A percentile compares a stretch with the other conserved stretches of the same genome.
Evolutionary conservation across 2,113 vertebrate species (phyloP).

Genomic region (Meriones unguiculatus): DNA sequence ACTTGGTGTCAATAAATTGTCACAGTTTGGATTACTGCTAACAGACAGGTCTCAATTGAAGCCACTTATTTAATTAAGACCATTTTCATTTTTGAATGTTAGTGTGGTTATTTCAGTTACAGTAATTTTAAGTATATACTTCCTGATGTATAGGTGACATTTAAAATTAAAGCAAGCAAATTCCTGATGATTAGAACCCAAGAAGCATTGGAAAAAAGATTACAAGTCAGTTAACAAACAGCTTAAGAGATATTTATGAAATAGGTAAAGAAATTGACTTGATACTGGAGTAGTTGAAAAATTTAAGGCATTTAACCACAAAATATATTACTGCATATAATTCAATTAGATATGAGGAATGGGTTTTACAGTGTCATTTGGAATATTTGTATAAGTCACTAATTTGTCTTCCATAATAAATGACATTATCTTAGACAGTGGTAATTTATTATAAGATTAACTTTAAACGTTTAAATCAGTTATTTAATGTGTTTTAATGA

Average conservation of each 20-base stretch:
- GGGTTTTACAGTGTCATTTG: neutral
- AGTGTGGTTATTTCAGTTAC: neutral
- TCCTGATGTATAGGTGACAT: constrained; percentile 39
- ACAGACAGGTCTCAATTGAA: constrained; percentile 41
- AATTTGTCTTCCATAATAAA: constrained; percentile 23
- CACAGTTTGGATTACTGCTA: constrained; percentile 42
- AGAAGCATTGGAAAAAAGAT: constrained; percentile 20
- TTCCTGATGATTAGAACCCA: constrained; percentile 21
- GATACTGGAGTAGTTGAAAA: neutral
- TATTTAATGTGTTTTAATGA: neutral
- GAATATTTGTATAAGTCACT: neutral
- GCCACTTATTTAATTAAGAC: constrained; percentile 58
- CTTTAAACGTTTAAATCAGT: neutral
- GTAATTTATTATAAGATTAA: constrained; percentile 38
- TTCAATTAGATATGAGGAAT: constrained; percentile 11
- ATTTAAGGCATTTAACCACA: neutral
- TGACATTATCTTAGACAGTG: constrained; percentile 25
- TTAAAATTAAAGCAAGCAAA: constrained; percentile 53
- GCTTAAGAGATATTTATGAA: constrained; percentile 45
- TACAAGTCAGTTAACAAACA: constrained; percentile 17
- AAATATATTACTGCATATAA: neutral
- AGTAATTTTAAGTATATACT: constrained; percentile 46
- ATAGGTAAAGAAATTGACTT: neutral
- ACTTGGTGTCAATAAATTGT: constrained; percentile 27
- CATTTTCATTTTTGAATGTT: constrained; percentile 40